Evolutionary conservation across 2,888 invertebrate genomes (phyloP).

Genomic region (Malthinus flaveolus): DNA sequence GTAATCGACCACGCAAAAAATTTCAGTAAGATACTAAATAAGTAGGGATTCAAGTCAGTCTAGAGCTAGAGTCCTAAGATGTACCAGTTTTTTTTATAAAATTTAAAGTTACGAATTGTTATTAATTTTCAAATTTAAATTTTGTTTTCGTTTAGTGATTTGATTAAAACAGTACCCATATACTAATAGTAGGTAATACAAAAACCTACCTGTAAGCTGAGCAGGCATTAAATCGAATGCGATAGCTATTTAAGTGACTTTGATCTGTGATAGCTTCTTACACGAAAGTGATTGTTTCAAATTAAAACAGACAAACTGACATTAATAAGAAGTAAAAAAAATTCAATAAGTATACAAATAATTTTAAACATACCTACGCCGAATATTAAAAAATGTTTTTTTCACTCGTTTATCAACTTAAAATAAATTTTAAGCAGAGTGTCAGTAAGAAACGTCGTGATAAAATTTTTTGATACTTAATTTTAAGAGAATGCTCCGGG

Average conservation of each 20-base stretch:
- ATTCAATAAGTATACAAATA: no score
- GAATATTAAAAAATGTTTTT: neutral
- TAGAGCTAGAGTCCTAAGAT: no score
- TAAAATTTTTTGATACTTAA: neutral
- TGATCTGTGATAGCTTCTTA: neutral
- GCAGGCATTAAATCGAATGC: conserved; percentile 1
- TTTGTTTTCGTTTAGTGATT: conserved; percentile 1
- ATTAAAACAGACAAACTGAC: conserved; percentile 4
- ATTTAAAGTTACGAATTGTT: no score
- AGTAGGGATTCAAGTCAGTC: no score
- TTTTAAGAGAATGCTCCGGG: conserved; percentile 7
- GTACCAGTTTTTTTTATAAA: no score
- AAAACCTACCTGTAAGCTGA: conserved; percentile 4
- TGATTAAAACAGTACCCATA: neutral
- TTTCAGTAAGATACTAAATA: no score
- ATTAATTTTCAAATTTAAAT: no score
- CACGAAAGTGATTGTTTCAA: neutral
- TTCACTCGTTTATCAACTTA: neutral
- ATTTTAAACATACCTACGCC: no score
- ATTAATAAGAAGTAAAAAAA: neutral
- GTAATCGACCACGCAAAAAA: no score
- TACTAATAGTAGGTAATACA: neutral
- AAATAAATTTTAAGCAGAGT: conserved; percentile 5
- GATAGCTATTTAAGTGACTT: conserved; percentile 4
- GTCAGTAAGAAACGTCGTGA: neutral